phyloP scores from a whole-genome alignment of 2,888 invertebrate genomes.

The Antheraea assamensis region DNA sequence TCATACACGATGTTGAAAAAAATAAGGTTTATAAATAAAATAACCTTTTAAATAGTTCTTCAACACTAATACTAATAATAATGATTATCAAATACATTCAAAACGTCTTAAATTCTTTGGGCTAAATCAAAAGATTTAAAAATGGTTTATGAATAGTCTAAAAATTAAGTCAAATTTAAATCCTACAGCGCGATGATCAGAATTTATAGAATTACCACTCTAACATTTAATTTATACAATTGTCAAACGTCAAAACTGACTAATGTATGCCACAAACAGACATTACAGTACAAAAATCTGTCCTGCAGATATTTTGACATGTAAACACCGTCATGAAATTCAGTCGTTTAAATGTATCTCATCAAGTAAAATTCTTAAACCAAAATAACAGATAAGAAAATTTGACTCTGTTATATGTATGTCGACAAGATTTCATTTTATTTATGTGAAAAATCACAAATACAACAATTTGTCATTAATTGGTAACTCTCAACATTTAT shows the following conservation, averaged over 20 bases:
- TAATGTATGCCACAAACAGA: neutral
- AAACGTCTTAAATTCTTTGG: neutral
- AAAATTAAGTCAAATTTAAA: too few relatives aligned
- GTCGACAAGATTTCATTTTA: too few relatives aligned
- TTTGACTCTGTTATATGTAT: too few relatives aligned
- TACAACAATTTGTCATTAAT: neutral
- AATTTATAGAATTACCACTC: neutral
- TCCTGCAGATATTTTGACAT: constrained; percentile 20
- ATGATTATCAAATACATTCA: neutral
- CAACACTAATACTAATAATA: neutral
- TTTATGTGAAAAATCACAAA: neutral
- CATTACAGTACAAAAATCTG: constrained; percentile 22
- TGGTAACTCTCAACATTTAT: neutral
- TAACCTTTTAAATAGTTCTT: neutral
- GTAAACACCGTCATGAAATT: constrained; percentile 1
- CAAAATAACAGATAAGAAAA: neutral
- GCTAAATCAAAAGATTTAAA: neutral
- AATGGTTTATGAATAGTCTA: neutral
- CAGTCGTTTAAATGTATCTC: neutral
- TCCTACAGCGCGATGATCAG: neutral
- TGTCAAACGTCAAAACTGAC: neutral
- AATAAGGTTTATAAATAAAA: neutral
- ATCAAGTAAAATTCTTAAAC: neutral
- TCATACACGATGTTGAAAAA: neutral
- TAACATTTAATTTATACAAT: neutral